These are phyloP conservation scores for Fissipunctia ypsillon DNA, from an alignment of 2,888 invertebrate genomes.

Conservation along the genomic window DNA sequence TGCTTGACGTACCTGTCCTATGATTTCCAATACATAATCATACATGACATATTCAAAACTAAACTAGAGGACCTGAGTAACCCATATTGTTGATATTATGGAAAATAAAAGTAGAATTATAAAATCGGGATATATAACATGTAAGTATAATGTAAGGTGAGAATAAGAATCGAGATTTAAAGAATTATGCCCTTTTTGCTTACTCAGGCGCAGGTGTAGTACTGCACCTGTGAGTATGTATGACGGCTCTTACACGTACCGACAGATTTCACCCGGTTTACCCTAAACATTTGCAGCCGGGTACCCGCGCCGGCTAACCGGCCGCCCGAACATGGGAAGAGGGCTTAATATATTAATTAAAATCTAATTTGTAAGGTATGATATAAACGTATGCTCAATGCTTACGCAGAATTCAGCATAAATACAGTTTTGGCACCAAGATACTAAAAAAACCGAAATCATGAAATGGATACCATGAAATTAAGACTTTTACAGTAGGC, in stretches of 20 bases:
- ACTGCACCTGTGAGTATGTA: not conserved
- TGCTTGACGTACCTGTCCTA: not conserved
- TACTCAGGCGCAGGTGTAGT: not conserved
- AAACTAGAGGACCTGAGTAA: slow-evolving; percentile 1
- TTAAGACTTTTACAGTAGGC: not conserved
- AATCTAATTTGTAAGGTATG: not conserved
- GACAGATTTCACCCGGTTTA: not conserved
- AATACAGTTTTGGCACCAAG: not conserved
- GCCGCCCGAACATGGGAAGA: no score
- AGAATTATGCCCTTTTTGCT: not conserved
- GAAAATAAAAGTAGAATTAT: slow-evolving; percentile 12
- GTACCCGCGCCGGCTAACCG: not conserved
- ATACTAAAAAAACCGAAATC: not conserved
- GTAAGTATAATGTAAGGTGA: slow-evolving; percentile 17
- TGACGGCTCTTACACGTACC: not conserved
- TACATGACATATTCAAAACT: not conserved
- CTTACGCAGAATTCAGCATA: not conserved
- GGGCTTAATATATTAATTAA: not conserved
- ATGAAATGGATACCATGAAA: not conserved
- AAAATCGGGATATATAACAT: slow-evolving; percentile 14
- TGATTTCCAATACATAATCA: not conserved
- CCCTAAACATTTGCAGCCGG: not conserved
- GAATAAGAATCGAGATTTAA: not conserved
- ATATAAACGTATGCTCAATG: slow-evolving; percentile 13
- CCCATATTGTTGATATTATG: slow-evolving; percentile 17